Base-by-base conservation (phyloP, 2,888 invertebrate genomes). In the Tolmerus cingulatus region DNA sequence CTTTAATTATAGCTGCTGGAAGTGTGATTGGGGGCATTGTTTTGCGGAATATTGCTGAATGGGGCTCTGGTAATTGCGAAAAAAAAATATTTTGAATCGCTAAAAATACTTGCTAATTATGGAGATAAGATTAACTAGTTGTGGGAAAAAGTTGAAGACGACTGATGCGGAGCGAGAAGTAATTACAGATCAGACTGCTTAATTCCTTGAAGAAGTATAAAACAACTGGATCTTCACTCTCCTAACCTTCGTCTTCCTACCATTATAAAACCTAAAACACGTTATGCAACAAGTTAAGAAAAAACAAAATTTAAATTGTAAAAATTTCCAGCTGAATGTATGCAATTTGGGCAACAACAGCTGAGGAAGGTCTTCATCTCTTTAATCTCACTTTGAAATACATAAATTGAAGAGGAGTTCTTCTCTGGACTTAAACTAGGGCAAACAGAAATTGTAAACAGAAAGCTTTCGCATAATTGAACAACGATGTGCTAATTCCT, bases 11-110 rank as follows among this genome's bases (percentile, higher is more conserved):
- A 23, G 12, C 27, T 51, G 79, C 14, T 27, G 66, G 66, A 78
- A 78, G 30, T 79, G 51, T 51, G 34, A 76, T 79, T 79, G 51
- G 79, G 79, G 51, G 30, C 46, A 79, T 66, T 66, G 66, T 66
- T 55, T 23, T 27, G 27, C 2, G 23, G 9, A 66, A 66, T 23
- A 66, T 66, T 19, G 27, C 5, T 66, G 66, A 66, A 66, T 66
- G 66, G 12, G 27, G 4, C 27, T 4, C 9, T 23, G 27, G 27
- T 66, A 27, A 66, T 23, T 66, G 12, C 27, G 19, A 19, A 66
- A 66, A 19, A 66, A 66, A 66, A 19, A 66, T 4, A 66, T 66
- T 66, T 66, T 27, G 9, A 23, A 66, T 66, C 12, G 23, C 23
- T 27, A 27, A 19, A 19, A 66, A 66, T 66, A 19, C 27, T 27